Evolutionary conservation across 1,140 invertebrate genomes (phyloP).

Genomic region (Hyposmocoma kahamanoa): DNA sequence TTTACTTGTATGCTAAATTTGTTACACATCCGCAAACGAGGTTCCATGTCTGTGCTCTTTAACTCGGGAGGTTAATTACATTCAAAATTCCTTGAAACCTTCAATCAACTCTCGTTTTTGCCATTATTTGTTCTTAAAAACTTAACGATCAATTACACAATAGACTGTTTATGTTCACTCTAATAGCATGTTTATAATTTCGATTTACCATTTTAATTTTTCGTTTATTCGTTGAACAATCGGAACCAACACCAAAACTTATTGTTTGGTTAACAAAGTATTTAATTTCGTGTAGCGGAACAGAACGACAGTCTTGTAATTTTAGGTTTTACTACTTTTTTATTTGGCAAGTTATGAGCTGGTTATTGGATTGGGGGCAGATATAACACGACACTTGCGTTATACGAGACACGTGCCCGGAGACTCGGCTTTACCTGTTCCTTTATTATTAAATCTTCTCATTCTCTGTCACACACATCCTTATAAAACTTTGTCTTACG

Average conservation of each 20-base stretch:
- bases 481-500: not conserved
- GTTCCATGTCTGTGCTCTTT: no score
- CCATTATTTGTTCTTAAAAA: no score
- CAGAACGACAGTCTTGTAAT: not conserved
- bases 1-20: no score
- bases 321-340: constrained; percentile 18
- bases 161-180: not conserved
- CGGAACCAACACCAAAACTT: no score
- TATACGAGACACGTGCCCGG: not conserved
- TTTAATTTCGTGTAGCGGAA: not conserved
- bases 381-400: not conserved
- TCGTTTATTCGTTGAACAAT: no score
- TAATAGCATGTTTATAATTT: not conserved
- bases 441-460: not conserved
- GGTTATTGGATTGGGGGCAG: constrained; percentile 17
- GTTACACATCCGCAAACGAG: no score
- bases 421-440: not conserved
- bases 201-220: no score
- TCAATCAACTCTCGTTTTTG: no score
- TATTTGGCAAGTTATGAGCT: constrained; percentile 15
- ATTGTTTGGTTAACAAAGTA: not conserved
- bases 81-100: no score
- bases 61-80: no score
- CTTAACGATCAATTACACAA: not conserved
- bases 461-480: not conserved